phyloP scores from a whole-genome alignment of 92 coral and sea anemone genomes.

The Anthopleura xanthogrammica region DNA sequence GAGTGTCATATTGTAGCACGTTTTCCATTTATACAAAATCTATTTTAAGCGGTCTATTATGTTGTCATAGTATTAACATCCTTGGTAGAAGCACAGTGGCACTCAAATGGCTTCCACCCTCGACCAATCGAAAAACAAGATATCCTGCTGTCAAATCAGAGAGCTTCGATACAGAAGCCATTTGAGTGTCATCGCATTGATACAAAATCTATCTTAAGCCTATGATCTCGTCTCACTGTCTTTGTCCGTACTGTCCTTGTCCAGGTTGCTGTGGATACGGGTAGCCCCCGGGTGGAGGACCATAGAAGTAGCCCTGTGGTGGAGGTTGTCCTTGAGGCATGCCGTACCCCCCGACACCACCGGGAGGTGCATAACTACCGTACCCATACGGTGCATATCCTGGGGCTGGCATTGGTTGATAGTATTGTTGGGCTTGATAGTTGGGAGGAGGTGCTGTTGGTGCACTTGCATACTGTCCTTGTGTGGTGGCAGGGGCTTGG shows the following conservation, averaged over 20 bases:
- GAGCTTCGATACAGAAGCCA: no score
- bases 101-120: no score
- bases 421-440: conserved; percentile 42
- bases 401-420: conserved; percentile 90
- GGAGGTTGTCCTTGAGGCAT: conserved; percentile 74
- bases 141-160: no score
- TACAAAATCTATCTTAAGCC: no score
- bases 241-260: conserved; percentile 24
- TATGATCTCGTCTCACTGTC: not conserved
- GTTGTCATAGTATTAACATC: no score
- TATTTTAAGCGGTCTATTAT: no score
- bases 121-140: no score
- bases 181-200: no score
- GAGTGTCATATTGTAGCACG: no score
- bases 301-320: conserved; percentile 78
- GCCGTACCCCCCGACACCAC: conserved; percentile 75
- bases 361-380: conserved; percentile 87
- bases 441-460: conserved; percentile 37
- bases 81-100: no score
- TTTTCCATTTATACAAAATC: no score
- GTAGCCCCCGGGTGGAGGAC: conserved; percentile 78
- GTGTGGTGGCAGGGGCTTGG: conserved; percentile 50
- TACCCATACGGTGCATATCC: conserved; percentile 82
- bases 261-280: conserved; percentile 57
- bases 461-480: conserved; percentile 53